phyloP scores from a whole-genome alignment of 1,140 invertebrate species.

The Listronotus bonariensis region DNA sequence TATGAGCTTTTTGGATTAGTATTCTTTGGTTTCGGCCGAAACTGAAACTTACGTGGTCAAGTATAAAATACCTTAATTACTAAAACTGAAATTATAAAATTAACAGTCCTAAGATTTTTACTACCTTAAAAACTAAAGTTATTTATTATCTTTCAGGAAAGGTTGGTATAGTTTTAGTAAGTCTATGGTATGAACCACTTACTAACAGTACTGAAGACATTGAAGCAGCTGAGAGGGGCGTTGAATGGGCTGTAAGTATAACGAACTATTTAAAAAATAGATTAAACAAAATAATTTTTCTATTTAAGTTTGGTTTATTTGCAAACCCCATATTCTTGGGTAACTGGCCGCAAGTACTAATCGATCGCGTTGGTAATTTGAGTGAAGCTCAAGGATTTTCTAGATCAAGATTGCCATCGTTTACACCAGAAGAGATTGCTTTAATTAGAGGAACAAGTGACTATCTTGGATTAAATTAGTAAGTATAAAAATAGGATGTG shows the following conservation, averaged over 20 bases:
- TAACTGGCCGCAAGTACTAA: constrained; percentile 67
- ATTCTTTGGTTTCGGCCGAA: too few species aligned
- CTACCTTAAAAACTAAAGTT: too few species aligned
- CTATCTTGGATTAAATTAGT: constrained; percentile 46
- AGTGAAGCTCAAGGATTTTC: constrained; percentile 64
- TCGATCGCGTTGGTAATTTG: constrained; percentile 60
- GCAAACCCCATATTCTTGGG: constrained; percentile 69
- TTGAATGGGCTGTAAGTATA: constrained; percentile 53
- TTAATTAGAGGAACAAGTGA: constrained; percentile 58
- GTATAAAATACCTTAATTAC: too few species aligned
- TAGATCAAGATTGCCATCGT: constrained; percentile 64
- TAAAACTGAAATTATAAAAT: too few species aligned
- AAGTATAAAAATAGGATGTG: background rate
- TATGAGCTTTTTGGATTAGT: too few species aligned
- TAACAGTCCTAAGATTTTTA: too few species aligned
- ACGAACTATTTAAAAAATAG: constrained; percentile 52
- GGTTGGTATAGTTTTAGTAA: constrained; percentile 60
- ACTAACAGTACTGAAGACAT: constrained; percentile 50
- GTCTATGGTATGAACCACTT: constrained; percentile 56
- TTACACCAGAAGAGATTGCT: constrained; percentile 63
- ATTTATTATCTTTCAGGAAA: constrained; percentile 52
- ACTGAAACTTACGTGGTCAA: too few species aligned
- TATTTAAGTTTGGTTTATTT: constrained; percentile 64
- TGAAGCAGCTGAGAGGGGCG: constrained; percentile 57
- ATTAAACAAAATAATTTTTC: too few species aligned